Evolutionary conservation across 2,888 invertebrate genomes (phyloP).

Genomic region (Micoletzkya japonica): DNA sequence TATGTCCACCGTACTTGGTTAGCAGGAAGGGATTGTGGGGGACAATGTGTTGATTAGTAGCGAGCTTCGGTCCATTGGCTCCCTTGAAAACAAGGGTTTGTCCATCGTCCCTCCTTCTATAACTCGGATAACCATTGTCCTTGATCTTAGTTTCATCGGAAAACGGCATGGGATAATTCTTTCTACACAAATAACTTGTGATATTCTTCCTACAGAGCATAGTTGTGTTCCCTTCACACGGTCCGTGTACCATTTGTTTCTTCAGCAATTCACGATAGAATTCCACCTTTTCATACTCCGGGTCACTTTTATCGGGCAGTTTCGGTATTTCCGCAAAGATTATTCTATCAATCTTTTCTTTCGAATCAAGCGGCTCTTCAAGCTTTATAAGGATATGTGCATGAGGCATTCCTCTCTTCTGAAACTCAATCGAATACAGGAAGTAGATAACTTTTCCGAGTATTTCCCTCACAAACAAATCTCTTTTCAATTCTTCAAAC

Average conservation of each 20-base stretch:
- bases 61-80: conserved; percentile 8
- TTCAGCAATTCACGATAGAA: conserved; percentile 61
- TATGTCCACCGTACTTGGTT: conserved; percentile 62
- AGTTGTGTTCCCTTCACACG: conserved; percentile 56
- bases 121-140: conserved; percentile 30
- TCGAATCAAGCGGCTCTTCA: conserved; percentile 6
- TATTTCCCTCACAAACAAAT: conserved; percentile 34
- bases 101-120: conserved; percentile 23
- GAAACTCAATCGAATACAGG: conserved; percentile 58
- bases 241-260: conserved; percentile 64
- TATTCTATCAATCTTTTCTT: conserved; percentile 56
- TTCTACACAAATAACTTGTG: conserved; percentile 19
- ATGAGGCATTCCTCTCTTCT: conserved; percentile 61
- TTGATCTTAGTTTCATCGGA: conserved; percentile 14
- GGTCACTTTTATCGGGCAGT: not conserved
- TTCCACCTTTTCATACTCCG: conserved; percentile 52
- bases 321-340: conserved; percentile 65
- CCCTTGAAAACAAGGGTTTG: conserved; percentile 6
- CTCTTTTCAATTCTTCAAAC: conserved; percentile 39
- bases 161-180: conserved; percentile 33
- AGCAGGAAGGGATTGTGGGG: conserved; percentile 50
- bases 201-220: conserved; percentile 30
- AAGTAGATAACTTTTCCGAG: conserved; percentile 45
- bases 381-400: conserved; percentile 49
- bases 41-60: conserved; percentile 37